A percentile compares a stretch with the other conserved stretches of the same genome.
Evolutionary conservation across 2,888 invertebrate species (phyloP).

Genomic region (Gryllus longicercus): DNA sequence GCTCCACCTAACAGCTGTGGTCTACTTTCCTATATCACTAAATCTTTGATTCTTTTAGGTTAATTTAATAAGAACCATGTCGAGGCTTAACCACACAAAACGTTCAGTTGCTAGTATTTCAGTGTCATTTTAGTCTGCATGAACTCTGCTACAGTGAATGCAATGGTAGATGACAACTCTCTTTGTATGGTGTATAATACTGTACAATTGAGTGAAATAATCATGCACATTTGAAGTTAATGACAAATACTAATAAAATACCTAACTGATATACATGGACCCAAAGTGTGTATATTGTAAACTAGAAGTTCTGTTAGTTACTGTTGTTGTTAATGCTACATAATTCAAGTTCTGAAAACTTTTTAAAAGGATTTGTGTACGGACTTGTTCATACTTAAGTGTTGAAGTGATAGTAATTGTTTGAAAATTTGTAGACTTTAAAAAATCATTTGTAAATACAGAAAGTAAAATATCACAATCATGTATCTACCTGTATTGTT

Average conservation of each 20-base stretch:
- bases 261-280: not conserved
- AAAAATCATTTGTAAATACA: not conserved
- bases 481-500: constrained; percentile 5
- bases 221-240: constrained; percentile 11
- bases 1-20: too few relatives aligned
- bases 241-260: not conserved
- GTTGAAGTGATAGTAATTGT: not conserved
- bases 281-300: not conserved
- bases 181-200: not conserved
- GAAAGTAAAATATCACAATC: not conserved
- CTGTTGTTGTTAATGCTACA: constrained; percentile 1
- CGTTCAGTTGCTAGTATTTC: not conserved
- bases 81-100: not conserved
- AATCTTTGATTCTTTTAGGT: too few relatives aligned
- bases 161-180: not conserved
- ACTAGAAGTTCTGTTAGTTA: not conserved
- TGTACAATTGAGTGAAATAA: constrained; percentile 17
- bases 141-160: not conserved
- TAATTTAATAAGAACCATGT: not conserved
- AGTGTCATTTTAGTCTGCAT: not conserved
- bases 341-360: not conserved
- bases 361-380: not conserved
- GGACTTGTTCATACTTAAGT: not conserved
- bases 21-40: too few relatives aligned
- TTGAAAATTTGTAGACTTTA: not conserved